Percentiles rank a stretch among this genome's conserved stretches.
These are phyloP conservation scores for Crossaster papposus DNA, from an alignment of 53 echinoderm and acorn worm genomes.

Conservation along the genomic window DNA sequence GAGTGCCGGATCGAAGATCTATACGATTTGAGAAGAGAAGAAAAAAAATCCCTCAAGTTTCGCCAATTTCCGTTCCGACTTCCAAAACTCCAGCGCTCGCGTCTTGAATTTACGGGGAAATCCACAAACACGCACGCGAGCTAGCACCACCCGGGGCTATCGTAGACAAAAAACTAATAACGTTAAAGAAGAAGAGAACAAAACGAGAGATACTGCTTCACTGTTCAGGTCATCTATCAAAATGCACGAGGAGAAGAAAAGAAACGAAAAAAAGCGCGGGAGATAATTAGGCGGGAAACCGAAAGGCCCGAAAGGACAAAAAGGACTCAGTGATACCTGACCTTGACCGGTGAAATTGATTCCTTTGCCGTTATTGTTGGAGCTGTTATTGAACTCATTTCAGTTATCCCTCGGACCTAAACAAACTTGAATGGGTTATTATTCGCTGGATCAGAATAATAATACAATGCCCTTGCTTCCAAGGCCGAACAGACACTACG, in stretches of 20 bases:
- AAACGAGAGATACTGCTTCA: not conserved
- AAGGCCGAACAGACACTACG: not conserved
- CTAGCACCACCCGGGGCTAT: slow-evolving; percentile 17
- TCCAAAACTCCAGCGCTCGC: slow-evolving; percentile 20
- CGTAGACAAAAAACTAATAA: not conserved
- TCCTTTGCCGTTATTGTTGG: slow-evolving; percentile 11
- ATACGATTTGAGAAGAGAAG: not conserved
- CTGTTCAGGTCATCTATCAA: slow-evolving; percentile 19
- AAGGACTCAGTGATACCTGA: slow-evolving; percentile 3
- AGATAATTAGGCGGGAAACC: slow-evolving; percentile 33
- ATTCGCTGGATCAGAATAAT: not conserved
- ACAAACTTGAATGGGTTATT: slow-evolving; percentile 12
- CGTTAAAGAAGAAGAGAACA: not conserved
- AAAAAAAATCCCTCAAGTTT: slow-evolving; percentile 57
- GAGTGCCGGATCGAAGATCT: slow-evolving; percentile 36
- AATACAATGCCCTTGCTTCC: not conserved
- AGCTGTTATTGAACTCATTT: not conserved
- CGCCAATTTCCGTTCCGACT: slow-evolving; percentile 53
- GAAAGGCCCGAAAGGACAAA: not conserved
- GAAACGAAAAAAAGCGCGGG: not conserved
- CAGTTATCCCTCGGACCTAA: not conserved
- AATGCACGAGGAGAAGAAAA: not conserved
- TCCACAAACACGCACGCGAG: not conserved
- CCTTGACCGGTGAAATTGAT: slow-evolving; percentile 38
- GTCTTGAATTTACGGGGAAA: slow-evolving; percentile 6